A percentile compares a stretch with the other conserved stretches of the same genome.
phyloP scores from a whole-genome alignment of 2,113 vertebrate genomes.

The Mixornis gularis region DNA sequence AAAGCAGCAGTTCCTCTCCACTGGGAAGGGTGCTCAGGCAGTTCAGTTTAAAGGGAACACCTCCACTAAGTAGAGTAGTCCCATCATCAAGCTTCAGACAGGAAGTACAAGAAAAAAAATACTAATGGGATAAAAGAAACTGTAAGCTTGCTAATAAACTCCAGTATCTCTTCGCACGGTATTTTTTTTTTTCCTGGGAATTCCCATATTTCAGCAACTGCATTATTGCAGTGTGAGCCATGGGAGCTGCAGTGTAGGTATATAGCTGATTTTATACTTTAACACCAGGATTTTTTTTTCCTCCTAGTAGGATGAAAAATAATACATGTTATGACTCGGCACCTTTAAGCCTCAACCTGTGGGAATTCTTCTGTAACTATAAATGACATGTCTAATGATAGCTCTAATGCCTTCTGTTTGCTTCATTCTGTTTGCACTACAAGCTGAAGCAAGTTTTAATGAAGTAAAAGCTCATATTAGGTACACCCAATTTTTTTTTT shows the following conservation, averaged over 20 bases:
- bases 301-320: neutral
- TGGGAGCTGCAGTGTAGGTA: neutral
- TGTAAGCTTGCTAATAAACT: neutral
- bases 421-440: neutral
- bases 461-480: neutral
- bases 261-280: neutral
- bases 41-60: neutral
- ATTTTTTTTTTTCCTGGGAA: neutral
- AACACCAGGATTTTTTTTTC: neutral
- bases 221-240: neutral
- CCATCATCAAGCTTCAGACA: neutral
- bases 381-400: neutral
- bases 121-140: neutral
- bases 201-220: neutral
- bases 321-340: neutral
- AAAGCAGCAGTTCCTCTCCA: neutral
- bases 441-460: constrained; percentile 38
- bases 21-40: neutral
- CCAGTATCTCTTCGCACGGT: neutral
- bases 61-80: neutral
- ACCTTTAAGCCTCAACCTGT: neutral
- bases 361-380: constrained; percentile 18
- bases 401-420: neutral
- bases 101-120: neutral
- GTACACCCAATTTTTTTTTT: neutral